These are phyloP conservation scores for Bombus superbus DNA, from an alignment of 1,140 invertebrate genomes.

Conservation along the genomic window DNA sequence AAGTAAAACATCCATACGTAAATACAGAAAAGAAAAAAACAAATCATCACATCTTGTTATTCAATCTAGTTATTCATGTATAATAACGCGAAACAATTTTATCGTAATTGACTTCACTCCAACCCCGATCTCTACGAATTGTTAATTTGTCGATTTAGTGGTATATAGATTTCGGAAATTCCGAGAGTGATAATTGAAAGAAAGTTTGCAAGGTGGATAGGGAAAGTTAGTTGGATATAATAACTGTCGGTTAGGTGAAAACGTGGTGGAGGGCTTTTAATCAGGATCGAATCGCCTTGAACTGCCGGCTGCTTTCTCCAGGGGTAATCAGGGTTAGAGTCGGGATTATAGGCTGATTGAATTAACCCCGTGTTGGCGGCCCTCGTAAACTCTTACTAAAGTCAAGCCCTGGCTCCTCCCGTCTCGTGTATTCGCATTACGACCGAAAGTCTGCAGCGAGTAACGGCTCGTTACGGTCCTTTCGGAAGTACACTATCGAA, in stretches of 20 bases:
- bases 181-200: background rate
- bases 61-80: too few species aligned
- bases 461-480: constrained; percentile 69
- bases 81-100: too few species aligned
- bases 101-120: too few species aligned
- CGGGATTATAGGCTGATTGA: constrained; percentile 80
- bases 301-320: constrained; percentile 65
- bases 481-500: constrained; percentile 60
- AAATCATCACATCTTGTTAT: too few species aligned
- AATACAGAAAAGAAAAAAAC: too few species aligned
- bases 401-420: constrained; percentile 80
- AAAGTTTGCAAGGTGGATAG: background rate
- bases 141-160: too few species aligned
- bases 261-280: constrained; percentile 69
- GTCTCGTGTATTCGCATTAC: constrained; percentile 77
- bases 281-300: constrained; percentile 72
- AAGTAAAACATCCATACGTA: rapidly evolving
- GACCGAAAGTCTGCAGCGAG: constrained; percentile 63
- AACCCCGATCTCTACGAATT: too few species aligned
- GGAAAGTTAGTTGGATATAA: background rate
- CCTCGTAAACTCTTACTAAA: constrained; percentile 82
- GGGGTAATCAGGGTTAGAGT: constrained; percentile 80
- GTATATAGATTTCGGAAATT: background rate
- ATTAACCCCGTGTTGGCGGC: constrained; percentile 79
- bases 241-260: constrained; percentile 48